phyloP scores from a whole-genome alignment of 2,888 invertebrate species.

The Orthonychiurus folsomi region DNA sequence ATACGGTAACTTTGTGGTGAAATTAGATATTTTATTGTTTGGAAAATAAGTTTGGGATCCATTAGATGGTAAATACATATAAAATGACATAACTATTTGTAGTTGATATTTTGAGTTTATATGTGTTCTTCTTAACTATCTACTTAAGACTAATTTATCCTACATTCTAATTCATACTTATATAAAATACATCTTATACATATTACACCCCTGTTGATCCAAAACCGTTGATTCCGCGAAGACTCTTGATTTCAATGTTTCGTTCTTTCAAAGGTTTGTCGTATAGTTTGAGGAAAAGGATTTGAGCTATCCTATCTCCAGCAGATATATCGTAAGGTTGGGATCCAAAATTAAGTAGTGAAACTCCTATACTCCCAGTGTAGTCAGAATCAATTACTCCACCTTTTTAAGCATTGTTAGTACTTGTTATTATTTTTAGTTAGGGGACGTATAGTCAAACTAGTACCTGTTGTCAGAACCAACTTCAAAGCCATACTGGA shows the following conservation, averaged over 20 bases:
- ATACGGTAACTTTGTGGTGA: slow-evolving; percentile 1
- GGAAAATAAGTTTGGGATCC: slow-evolving; percentile 2
- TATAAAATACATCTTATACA: too few relatives aligned
- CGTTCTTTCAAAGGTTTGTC: neutral
- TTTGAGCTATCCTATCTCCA: neutral
- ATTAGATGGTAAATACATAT: slow-evolving; percentile 8
- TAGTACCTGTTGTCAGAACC: too few relatives aligned
- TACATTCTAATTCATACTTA: too few relatives aligned
- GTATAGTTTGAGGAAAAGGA: neutral
- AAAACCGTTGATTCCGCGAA: neutral
- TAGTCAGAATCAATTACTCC: neutral
- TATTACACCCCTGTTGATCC: neutral
- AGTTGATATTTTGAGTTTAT: too few relatives aligned
- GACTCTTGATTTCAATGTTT: neutral
- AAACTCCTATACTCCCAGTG: neutral
- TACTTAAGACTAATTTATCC: too few relatives aligned
- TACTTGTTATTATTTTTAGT: too few relatives aligned
- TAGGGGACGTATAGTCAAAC: too few relatives aligned
- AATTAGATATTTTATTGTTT: neutral
- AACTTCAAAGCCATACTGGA: too few relatives aligned
- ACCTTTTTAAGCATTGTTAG: too few relatives aligned
- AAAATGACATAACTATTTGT: slow-evolving; percentile 11
- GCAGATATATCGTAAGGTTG: neutral
- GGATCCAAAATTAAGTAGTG: neutral
- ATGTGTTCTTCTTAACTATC: too few relatives aligned